Base-by-base conservation (phyloP, 2,888 invertebrate genomes). In the Tolmerus cingulatus region DNA sequence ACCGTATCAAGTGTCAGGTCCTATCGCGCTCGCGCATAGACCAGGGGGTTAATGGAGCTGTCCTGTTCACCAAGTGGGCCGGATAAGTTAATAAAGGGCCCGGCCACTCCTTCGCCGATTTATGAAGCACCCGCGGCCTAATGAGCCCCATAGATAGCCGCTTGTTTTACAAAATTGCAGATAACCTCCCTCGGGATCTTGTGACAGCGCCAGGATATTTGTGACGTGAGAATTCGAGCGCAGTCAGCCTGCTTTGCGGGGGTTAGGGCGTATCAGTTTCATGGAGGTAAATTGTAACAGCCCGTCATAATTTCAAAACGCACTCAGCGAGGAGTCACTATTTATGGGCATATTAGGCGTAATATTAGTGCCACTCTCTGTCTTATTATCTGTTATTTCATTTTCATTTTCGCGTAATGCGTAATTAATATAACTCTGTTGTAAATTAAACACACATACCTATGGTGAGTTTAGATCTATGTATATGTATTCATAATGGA, bases 11-110 rank as follows among this genome's bases (percentile, higher is more conserved):
- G 86, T 76, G 76, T 51, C 76, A 51, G 46, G 51, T 76, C 16
- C 51, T 76, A 76, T 86, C 76, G 23, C n/a, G 46, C n/a, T n/a
- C 74, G 76, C 51, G 46, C 76, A 86, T 86, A 23, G 86, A 51
- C 74, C 86, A 86, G 86, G 86, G 74, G 86, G 86, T 86, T 86
- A 86, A 86, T 86, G 86, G 86, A 86, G 86, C 86, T 86, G 86
- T 86, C 76, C 86, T 76, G 86, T 76, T 74, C 30, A 51, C 2
- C 76, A 34, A 51, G 76, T 76, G 76, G 76, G 86, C 12, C 30
- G 86, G 51, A 86, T 46, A 51, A 86, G 86, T 76, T 86, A 43
- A 76, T 86, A 76, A 76, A 86, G 66, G 57, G 3, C 66, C 19
- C 66, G 66, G 66, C 66, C 66, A 66, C 66, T 66, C 66, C 66